phyloP scores from a whole-genome alignment of 2,888 invertebrate genomes.

The Halictus quadricinctus region DNA sequence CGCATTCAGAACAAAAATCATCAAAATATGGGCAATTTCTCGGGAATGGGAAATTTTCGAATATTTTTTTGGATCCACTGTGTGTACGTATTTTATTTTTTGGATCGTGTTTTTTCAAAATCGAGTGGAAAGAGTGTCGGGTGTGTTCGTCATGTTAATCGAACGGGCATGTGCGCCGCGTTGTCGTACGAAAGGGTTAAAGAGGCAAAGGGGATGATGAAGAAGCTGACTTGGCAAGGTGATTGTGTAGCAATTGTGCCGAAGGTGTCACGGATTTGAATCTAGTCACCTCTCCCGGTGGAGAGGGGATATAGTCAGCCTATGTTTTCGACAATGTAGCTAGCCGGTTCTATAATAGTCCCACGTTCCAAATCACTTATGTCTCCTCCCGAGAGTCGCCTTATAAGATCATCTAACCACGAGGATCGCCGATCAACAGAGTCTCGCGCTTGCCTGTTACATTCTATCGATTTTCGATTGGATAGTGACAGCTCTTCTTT shows the following conservation, averaged over 20 bases:
- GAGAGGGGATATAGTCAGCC: slow-evolving; percentile 54
- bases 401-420: slow-evolving; percentile 51
- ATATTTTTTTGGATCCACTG: no score
- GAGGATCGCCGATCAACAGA: slow-evolving; percentile 60
- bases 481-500: neutral
- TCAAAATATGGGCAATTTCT: no score
- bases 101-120: no score
- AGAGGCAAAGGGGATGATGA: neutral
- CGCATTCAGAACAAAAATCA: no score
- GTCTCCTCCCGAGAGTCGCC: slow-evolving; percentile 62
- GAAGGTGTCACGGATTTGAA: slow-evolving; percentile 62
- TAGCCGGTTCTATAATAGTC: slow-evolving; percentile 80
- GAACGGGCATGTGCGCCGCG: neutral
- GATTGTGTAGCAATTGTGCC: slow-evolving; percentile 54
- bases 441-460: slow-evolving; percentile 52
- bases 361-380: slow-evolving; percentile 79
- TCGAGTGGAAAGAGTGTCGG: no score
- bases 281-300: slow-evolving; percentile 28
- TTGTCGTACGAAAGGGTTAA: neutral
- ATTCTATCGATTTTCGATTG: slow-evolving; percentile 16
- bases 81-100: no score
- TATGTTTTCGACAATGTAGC: slow-evolving; percentile 80
- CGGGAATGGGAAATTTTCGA: no score
- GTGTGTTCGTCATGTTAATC: neutral
- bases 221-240: slow-evolving; percentile 48